These are phyloP conservation scores for Rhingia campestris DNA, from an alignment of 2,888 invertebrate genomes.

Conservation along the genomic window DNA sequence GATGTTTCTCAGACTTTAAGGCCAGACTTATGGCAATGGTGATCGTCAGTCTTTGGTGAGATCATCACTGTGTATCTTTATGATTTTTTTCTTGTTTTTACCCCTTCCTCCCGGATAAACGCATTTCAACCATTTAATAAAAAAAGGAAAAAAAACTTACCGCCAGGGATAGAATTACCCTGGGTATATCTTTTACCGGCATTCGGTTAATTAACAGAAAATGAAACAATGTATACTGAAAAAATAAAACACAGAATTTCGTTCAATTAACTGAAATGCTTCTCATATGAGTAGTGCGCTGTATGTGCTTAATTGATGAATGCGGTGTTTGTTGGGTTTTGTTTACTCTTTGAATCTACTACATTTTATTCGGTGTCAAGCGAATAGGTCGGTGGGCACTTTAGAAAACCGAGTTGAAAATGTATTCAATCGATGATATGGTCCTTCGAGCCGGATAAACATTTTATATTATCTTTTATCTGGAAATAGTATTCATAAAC, in stretches of 20 bases:
- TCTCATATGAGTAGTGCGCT: conserved; percentile 52
- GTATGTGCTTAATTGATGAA: conserved; percentile 65
- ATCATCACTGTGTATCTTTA: conserved; percentile 61
- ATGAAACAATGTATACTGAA: conserved; percentile 18
- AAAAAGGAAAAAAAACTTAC: conserved; percentile 20
- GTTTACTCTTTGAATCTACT: conserved; percentile 37
- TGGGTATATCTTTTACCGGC: conserved; percentile 72
- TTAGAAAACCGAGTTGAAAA: not conserved
- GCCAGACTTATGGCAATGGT: conserved; percentile 56
- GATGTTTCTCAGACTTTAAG: conserved; percentile 65
- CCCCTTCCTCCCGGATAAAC: conserved; percentile 30
- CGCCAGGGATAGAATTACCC: conserved; percentile 64
- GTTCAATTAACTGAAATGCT: conserved; percentile 72
- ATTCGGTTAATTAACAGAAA: conserved; percentile 66
- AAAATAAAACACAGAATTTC: conserved; percentile 41
- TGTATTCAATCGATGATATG: no score
- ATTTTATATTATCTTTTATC: no score
- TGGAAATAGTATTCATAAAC: no score
- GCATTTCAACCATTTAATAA: conserved; percentile 63
- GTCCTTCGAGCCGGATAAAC: no score
- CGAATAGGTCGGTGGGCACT: conserved; percentile 25
- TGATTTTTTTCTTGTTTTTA: conserved; percentile 28
- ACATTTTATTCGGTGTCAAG: conserved; percentile 28
- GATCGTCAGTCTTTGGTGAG: conserved; percentile 54
- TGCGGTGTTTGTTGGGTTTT: conserved; percentile 54